Conservation (phyloP, 2,797 vertebrate species). For the Parauchenoglanis ngamensis region DNA sequence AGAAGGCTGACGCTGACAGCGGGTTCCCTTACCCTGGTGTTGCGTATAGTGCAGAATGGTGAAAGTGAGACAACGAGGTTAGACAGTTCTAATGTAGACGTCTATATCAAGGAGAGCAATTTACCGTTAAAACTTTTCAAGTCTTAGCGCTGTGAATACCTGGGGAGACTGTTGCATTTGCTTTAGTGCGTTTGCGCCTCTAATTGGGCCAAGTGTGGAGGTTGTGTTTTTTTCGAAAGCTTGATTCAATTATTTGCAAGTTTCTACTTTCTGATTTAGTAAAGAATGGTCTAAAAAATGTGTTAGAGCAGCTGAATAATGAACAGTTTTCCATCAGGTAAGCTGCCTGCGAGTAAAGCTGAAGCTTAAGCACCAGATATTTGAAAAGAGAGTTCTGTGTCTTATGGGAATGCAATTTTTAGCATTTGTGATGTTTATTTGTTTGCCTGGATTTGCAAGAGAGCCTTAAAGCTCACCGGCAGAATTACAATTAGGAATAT, state of each 20-base stretch:
- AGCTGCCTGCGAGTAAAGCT: background rate
- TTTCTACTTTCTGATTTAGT: background rate
- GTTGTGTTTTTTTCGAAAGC: background rate
- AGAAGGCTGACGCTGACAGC: background rate
- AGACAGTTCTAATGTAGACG: constrained; percentile 17
- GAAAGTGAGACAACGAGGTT: constrained; percentile 15
- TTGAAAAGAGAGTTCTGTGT: background rate
- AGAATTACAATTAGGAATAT: background rate
- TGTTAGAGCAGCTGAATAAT: constrained; percentile 9
- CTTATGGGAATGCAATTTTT: background rate
- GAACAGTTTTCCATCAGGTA: constrained; percentile 5
- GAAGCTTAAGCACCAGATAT: background rate
- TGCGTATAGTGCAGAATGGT: background rate
- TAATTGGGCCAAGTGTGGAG: constrained; percentile 14
- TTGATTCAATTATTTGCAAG: constrained; percentile 10
- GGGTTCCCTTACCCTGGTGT: background rate
- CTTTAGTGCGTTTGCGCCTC: background rate
- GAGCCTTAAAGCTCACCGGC: background rate
- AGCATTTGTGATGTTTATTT: background rate
- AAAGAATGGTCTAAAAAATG: background rate
- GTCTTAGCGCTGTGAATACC: background rate
- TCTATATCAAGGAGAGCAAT: constrained; percentile 14
- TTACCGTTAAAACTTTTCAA: background rate
- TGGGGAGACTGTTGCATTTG: constrained; percentile 8
- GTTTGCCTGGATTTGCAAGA: background rate